Percentiles rank a stretch among this genome's conserved stretches.
Evolutionary conservation across 2,797 vertebrate genomes (phyloP).

Genomic region (Rousettus madagascariensis): DNA sequence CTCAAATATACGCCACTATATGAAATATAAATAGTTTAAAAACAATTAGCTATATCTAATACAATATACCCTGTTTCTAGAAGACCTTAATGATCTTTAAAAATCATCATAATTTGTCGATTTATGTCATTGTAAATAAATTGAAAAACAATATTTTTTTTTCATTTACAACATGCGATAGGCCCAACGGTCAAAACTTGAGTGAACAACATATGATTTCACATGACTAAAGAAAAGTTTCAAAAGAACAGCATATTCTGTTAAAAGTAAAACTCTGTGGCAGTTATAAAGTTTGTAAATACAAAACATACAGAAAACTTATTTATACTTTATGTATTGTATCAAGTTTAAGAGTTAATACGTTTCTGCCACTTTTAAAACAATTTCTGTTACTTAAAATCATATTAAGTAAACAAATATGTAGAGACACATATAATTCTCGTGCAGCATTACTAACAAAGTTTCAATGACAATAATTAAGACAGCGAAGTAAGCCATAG

Average conservation of each 20-base stretch:
- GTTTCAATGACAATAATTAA: neutral
- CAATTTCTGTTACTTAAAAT: neutral
- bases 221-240: neutral
- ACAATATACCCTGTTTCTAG: neutral
- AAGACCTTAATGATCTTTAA: neutral
- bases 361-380: neutral
- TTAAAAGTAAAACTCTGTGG: neutral
- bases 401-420: neutral
- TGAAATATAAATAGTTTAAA: neutral
- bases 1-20: neutral
- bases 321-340: neutral
- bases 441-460: neutral
- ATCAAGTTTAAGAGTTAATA: neutral
- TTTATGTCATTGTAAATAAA: neutral
- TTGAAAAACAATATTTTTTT: neutral
- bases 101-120: neutral
- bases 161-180: neutral
- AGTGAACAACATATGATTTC: neutral
- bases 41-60: neutral
- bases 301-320: neutral
- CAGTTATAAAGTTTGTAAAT: neutral
- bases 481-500: neutral
- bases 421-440: neutral
- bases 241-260: neutral
- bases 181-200: neutral